Evolutionary conservation across 2,888 invertebrate species (phyloP).

Genomic region (Vanessa cardui): DNA sequence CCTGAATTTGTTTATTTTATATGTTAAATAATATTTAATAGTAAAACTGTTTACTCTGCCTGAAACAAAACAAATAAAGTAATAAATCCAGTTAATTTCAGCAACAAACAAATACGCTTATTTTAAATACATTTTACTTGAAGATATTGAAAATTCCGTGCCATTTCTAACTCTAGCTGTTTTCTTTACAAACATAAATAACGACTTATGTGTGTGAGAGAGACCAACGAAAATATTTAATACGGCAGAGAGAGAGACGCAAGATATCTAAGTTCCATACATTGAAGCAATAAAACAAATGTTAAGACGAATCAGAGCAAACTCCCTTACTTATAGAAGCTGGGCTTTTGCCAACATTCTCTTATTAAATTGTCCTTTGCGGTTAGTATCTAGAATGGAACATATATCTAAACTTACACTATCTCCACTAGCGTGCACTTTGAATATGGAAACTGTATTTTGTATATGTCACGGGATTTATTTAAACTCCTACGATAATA

Average conservation of each 20-base stretch:
- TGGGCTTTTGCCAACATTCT: conserved; percentile 32
- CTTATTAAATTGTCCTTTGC: conserved; percentile 31
- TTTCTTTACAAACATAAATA: not conserved
- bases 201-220: not conserved
- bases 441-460: too few relatives aligned
- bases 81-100: too few relatives aligned
- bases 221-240: not conserved
- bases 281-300: conserved; percentile 27
- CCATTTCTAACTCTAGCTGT: not conserved
- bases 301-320: conserved; percentile 30
- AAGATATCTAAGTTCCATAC: conserved; percentile 11
- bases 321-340: conserved; percentile 15
- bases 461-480: too few relatives aligned
- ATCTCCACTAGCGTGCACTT: not conserved
- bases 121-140: too few relatives aligned
- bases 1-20: too few relatives aligned
- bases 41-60: too few relatives aligned
- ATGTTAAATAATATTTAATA: too few relatives aligned
- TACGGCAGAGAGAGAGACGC: not conserved
- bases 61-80: too few relatives aligned
- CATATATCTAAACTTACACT: not conserved
- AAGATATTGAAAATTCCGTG: too few relatives aligned
- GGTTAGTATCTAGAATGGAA: conserved; percentile 11
- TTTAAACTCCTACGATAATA: too few relatives aligned
- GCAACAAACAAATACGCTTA: too few relatives aligned